Evolutionary conservation across 1,140 invertebrate species (phyloP), one percentile per base, ranked within the genome.

Genomic region (Drosophila parvula): DNA sequence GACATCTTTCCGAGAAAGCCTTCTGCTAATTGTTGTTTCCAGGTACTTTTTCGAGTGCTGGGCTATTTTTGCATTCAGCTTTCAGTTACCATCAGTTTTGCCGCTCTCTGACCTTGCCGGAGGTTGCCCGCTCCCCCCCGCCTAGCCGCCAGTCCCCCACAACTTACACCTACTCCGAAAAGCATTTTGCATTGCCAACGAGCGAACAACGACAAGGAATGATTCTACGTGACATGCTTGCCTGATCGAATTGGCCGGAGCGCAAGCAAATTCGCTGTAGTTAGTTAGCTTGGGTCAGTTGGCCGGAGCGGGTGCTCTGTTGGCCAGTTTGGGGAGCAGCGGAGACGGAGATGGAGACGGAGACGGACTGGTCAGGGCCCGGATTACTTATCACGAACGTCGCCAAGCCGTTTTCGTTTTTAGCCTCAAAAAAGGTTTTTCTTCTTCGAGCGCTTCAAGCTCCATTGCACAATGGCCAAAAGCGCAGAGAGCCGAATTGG

Each of bases 201-300:
- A 89, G 82, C 75, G 70, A 65, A 76, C 74, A 82, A 86, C 76
- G 30, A 57, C 79, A 71, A 58, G 69, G 81, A 85, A 75, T 75
- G 75, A 78, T 51, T 73, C 73, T 86, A 86, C 83, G 83, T 86
- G 83, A 86, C 84, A 77, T 83, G 84, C 56, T 84, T 86, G 32
- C 30, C 57, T 27, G 65, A 78, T 78, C 65, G 74, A 47, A 77
- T 77, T 77, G 74, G 74, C 74, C 50, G 34, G 41, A 41, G 34
- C 74, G 43, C 75, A 88, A 86, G 73, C 73, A 65, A 63, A 55
- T 58, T 62, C 57, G 50, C 44, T 48, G 41, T 58, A 56, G 61
- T 58, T 78, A 78, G 71, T 81, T 67, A 67, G 47, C 80, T 69
- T 73, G 64, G 80, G 51, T 71, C 79, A 74, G 34, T 60, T 48